These are phyloP conservation scores for Pipa parva DNA, from an alignment of 2,113 vertebrate species.

Conservation along the genomic window DNA sequence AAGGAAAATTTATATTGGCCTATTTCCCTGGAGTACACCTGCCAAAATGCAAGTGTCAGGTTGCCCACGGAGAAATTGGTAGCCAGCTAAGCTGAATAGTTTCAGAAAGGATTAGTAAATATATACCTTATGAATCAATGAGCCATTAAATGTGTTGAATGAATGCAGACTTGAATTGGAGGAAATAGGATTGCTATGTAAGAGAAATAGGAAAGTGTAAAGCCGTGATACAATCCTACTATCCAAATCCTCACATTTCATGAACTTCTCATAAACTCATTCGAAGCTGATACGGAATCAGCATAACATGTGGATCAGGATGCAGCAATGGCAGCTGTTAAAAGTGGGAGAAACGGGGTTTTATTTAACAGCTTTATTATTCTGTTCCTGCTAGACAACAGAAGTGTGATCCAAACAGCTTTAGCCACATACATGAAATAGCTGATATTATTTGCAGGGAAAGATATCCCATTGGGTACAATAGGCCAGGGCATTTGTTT, in stretches of 20 bases:
- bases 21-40: background rate
- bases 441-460: too few species aligned
- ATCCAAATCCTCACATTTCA: background rate
- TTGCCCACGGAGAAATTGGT: background rate
- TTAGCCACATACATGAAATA: too few species aligned
- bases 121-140: background rate
- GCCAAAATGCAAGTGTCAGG: background rate
- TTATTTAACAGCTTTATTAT: too few species aligned
- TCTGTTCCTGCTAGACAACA: too few species aligned
- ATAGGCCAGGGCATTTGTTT: too few species aligned
- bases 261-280: background rate
- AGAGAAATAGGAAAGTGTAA: background rate
- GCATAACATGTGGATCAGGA: too few species aligned
- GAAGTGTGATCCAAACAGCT: too few species aligned
- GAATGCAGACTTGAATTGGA: background rate
- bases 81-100: background rate
- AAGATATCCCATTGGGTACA: too few species aligned
- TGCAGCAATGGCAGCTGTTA: too few species aligned
- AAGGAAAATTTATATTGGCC: background rate
- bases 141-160: background rate
- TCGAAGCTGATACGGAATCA: background rate
- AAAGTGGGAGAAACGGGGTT: too few species aligned
- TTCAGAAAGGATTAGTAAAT: background rate
- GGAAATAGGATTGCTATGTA: background rate
- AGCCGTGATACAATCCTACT: background rate